Conservation (phyloP, 2,113 vertebrate genomes). For the Cheirogaleus medius region DNA sequence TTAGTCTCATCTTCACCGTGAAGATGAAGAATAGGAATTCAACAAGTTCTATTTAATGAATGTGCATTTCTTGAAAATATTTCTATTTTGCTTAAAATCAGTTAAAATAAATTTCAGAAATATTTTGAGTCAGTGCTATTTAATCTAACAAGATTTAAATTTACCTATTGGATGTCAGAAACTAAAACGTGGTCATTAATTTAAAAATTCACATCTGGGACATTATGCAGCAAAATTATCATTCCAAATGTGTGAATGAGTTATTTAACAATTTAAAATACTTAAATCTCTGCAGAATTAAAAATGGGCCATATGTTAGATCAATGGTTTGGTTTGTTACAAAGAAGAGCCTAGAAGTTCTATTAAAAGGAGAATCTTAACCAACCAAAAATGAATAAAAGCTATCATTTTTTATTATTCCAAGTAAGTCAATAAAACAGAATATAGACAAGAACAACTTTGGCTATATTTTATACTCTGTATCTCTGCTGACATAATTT, state of each 20-base stretch:
- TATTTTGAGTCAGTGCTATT: background rate
- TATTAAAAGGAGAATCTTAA: conserved; percentile 29
- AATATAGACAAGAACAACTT: background rate
- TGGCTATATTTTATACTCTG: background rate
- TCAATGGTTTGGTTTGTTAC: conserved; percentile 18
- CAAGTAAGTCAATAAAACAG: background rate
- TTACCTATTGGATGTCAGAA: conserved; percentile 1
- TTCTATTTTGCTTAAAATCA: conserved; percentile 48
- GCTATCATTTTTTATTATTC: background rate
- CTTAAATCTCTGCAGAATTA: conserved; percentile 49
- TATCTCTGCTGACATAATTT: background rate
- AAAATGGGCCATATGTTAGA: conserved; percentile 39
- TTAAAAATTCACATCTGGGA: conserved; percentile 51
- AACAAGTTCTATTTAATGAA: background rate
- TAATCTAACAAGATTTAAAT: conserved; percentile 34
- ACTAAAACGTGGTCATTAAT: background rate
- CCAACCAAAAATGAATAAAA: conserved; percentile 21
- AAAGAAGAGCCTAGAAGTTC: conserved; percentile 27
- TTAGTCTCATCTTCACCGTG: background rate
- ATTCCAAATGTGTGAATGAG: conserved; percentile 48
- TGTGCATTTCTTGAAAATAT: background rate
- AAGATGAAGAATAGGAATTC: background rate
- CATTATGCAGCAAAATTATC: conserved; percentile 35
- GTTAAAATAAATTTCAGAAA: conserved; percentile 46
- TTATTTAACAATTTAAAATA: conserved; percentile 49